Evolutionary conservation across 1,140 invertebrate genomes (phyloP), one percentile per base, ranked within the genome.

Genomic region (Glomeris maerens): DNA sequence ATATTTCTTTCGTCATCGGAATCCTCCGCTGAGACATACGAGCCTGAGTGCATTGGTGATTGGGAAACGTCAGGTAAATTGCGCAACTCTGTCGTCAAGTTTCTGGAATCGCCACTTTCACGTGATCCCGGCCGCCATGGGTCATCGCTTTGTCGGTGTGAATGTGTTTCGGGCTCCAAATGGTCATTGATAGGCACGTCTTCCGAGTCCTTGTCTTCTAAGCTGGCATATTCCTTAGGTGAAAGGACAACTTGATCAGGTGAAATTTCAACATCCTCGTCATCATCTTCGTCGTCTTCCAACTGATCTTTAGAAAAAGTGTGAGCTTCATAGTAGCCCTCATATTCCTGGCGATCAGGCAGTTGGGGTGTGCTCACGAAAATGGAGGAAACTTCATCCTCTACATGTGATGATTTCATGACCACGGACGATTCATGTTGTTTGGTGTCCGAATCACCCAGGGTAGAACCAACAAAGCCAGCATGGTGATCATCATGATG

Each of bases 251-350:
- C 17, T 10, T 4, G 10, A 17, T 17, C 40, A 4, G 25, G 10
- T 7, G 4, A 10, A 5, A 4, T 5, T 21, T 42, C 40, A 13
- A 17, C 17, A 13, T 17, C 31, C 10, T 13, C 10, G 10, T 36
- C 31, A 36, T 13, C 10, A 13, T 36, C 31, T 4, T 4, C 4
- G 5, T 21, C 17, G 17, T 42, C 4, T 10, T 17, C 10, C 4
- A 42, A 17, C 10, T 21, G 20, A 21, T 42, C 40, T 21, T 21
- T 21, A 7, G 20, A 17, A 7, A 4, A 5, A 10, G 5, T 21
- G 25, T 5, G 4, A 21, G 40, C 4, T 48, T 48, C 46, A 21
- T 48, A 48, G 28, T 48, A 48, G 14, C 46, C 46, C 7, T 48
- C 46, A 23, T 48, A 48, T 23, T 48, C 46, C 27, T 48, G 20